Conservation (phyloP, 2,113 vertebrate genomes). For the human region GRCh38 chr2:83429501-83430000, state of each 20-base stretch:
- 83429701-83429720: background rate
- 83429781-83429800: background rate
- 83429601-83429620: slow-evolving; percentile 10
- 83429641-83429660: background rate
- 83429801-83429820: slow-evolving; percentile 42
- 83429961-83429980: accelerated
- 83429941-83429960: background rate
- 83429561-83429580: slow-evolving; percentile 3
- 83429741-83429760: slow-evolving; percentile 39
- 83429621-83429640: background rate
- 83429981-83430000: background rate
- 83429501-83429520: slow-evolving; percentile 61
- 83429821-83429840: background rate
- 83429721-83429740: background rate
- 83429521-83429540: slow-evolving; percentile 45
- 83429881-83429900: background rate
- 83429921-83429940: background rate
- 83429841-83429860: background rate
- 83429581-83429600: slow-evolving; percentile 19
- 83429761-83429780: slow-evolving; percentile 13
- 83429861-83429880: background rate
- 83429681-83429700: background rate
- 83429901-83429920: background rate
- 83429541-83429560: slow-evolving; percentile 27
- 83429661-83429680: background rate